Base-by-base conservation (phyloP, 1,140 invertebrate genomes). In the Ooceraea biroi region DNA sequence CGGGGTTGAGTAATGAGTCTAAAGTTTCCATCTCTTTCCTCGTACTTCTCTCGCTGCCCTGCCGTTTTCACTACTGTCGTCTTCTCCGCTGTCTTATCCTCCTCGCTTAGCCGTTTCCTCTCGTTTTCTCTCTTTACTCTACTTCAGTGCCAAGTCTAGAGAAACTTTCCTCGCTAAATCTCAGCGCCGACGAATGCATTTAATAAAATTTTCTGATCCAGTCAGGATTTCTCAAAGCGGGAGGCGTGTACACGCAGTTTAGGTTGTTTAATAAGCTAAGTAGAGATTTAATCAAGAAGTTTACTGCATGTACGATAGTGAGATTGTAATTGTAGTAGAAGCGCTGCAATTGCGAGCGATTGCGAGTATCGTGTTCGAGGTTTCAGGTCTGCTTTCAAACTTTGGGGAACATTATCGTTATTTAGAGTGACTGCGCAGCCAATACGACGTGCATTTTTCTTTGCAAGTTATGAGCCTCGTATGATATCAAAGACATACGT, bases 1-100 rank as follows among this genome's bases (percentile, higher is more conserved):
- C 11, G 69, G 44, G 73, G 76, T 85, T 86, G 82, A 88, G 78
- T 90, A 90, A 90, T 84, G 87, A 90, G 87, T 83, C 84, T 63
- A 83, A 86, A 89, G 48, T 82, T 89, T 82, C 76, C 46, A 44
- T 82, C 82, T 82, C 73, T 48, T 58, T 84, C 46, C 17, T 84
- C 78, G 3, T 57, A 30, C 19, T 83, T 12, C 19, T 52, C 27
- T 46, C 74, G 25, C 58, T 61, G 50, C 46, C 83, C n/a, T 36
- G 60, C 61, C 82, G 8, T 68, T 58, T 44, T 36, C n/a, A 10
- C 30, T 22, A 57, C 48, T 36, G 48, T 58, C 73, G 17, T 46
- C n/a, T 30, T 55, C 48, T 50, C 19, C 48, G 25, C 30, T 27
- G 12, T 68, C 36, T 36, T 48, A 48, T 27, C 14, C n/a, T 27